Evolutionary conservation across 2,888 invertebrate genomes (phyloP).

Genomic region (Drosophila greeni): DNA sequence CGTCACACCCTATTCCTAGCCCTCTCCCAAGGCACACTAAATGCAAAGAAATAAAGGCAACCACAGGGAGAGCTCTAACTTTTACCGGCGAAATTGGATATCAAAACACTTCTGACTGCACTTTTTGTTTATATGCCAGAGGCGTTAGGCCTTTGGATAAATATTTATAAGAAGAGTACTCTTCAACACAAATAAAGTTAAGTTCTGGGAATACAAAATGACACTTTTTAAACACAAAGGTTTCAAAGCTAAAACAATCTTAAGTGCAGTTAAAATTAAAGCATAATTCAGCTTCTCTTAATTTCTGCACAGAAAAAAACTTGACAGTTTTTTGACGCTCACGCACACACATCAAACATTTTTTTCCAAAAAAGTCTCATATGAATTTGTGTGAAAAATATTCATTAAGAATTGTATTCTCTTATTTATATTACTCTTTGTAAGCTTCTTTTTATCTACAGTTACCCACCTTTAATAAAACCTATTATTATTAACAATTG

Average conservation of each 20-base stretch:
- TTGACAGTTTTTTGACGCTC: not conserved
- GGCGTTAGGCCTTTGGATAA: not conserved
- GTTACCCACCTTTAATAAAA: not conserved
- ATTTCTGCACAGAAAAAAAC: not conserved
- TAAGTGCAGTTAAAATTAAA: not conserved
- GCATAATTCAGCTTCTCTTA: not conserved
- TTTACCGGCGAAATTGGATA: not conserved
- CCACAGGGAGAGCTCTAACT: not conserved
- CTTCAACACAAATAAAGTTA: not conserved
- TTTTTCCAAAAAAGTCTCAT: not conserved
- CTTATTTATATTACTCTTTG: not conserved
- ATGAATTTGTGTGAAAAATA: no score
- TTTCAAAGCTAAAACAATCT: not conserved
- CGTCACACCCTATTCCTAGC: not conserved
- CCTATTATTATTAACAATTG: not conserved
- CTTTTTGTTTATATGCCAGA: conserved; percentile 10
- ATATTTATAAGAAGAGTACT: not conserved
- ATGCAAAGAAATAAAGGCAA: not conserved
- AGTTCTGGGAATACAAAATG: not conserved
- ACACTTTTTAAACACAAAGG: not conserved
- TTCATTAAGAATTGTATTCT: rapidly evolving
- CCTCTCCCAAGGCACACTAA: conserved; percentile 8
- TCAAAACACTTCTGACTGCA: conserved; percentile 4
- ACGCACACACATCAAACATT: not conserved
- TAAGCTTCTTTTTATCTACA: no score